These are phyloP conservation scores for Hanleya hanleyi DNA, from an alignment of 2,888 invertebrate genomes.

Conservation along the genomic window DNA sequence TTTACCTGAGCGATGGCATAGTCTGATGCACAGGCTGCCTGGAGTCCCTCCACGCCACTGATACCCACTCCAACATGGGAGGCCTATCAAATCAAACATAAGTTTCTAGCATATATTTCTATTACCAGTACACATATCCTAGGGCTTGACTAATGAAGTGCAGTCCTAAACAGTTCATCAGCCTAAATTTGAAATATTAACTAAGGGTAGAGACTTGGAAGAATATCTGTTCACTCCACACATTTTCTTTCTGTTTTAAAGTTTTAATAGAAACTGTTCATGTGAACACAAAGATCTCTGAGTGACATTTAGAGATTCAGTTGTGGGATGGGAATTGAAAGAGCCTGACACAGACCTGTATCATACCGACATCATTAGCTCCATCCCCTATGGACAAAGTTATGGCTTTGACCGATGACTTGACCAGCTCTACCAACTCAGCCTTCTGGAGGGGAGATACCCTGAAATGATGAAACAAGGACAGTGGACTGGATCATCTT, in stretches of 20 bases:
- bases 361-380: constrained; percentile 76
- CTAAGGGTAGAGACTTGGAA: too few species aligned
- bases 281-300: too few species aligned
- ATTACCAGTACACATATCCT: too few species aligned
- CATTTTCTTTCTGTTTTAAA: not conserved
- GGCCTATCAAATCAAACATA: constrained; percentile 77
- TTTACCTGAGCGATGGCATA: constrained; percentile 94
- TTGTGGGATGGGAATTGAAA: too few species aligned
- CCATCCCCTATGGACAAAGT: constrained; percentile 74
- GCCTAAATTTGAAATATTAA: too few species aligned
- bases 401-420: constrained; percentile 72
- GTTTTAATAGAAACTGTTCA: too few species aligned
- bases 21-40: constrained; percentile 99
- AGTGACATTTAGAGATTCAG: too few species aligned
- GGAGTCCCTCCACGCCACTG: constrained; percentile 98
- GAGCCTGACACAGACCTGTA: constrained; percentile 66
- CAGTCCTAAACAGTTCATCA: too few species aligned
- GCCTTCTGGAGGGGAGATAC: constrained; percentile 99
- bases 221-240: too few species aligned
- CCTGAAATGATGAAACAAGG: constrained; percentile 54
- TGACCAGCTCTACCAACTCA: constrained; percentile 77
- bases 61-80: constrained; percentile 98
- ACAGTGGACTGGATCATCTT: too few species aligned
- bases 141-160: too few species aligned
- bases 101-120: too few species aligned